Evolutionary conservation across 2,113 vertebrate species (phyloP).

Genomic region (Mirounga angustirostris): DNA sequence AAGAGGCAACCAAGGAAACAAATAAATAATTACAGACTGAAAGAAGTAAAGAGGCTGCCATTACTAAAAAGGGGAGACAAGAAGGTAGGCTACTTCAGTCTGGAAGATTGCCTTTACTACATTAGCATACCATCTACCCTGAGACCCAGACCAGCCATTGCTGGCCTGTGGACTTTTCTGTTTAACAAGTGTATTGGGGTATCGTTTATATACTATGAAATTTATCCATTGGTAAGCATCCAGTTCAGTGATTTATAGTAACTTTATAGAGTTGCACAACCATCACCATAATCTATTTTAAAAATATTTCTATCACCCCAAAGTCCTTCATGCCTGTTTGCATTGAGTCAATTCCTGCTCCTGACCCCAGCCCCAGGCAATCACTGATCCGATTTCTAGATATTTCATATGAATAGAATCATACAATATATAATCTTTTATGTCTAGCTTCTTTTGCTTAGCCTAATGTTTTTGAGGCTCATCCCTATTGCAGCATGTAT

Average conservation of each 20-base stretch:
- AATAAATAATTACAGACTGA: neutral
- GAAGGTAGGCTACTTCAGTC: neutral
- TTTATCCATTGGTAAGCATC: neutral
- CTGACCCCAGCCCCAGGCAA: neutral
- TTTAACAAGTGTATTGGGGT: neutral
- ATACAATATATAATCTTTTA: neutral
- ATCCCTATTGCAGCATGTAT: too few species aligned
- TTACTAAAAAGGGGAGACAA: neutral
- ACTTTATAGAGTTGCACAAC: neutral
- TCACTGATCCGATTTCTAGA: neutral
- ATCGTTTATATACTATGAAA: neutral
- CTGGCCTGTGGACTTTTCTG: neutral
- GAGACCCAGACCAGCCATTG: neutral
- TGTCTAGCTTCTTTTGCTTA: neutral
- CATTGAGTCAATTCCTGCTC: neutral
- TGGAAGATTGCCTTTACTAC: neutral
- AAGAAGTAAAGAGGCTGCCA: neutral
- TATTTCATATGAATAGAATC: neutral
- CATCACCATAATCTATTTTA: neutral
- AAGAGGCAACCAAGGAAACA: neutral
- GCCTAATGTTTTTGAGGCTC: neutral
- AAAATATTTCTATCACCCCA: neutral
- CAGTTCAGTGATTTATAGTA: neutral
- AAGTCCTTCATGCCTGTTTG: neutral
- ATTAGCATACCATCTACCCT: neutral